phyloP scores from a whole-genome alignment of 2,797 vertebrate genomes.

The Peromyscus aztecus region DNA sequence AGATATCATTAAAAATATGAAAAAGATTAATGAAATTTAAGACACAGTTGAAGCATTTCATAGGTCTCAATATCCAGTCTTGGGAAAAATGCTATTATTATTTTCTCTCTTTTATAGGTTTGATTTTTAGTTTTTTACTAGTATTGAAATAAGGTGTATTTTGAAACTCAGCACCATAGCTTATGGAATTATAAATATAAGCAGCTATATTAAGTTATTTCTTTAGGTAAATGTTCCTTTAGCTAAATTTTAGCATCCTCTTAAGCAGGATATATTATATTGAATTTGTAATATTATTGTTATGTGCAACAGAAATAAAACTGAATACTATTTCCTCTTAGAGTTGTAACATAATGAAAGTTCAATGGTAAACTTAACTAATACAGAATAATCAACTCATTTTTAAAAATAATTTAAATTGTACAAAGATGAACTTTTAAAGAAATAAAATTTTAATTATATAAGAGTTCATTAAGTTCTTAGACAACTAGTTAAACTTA shows the following conservation, averaged over 20 bases:
- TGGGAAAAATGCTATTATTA: slow-evolving; percentile 49
- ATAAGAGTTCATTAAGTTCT: slow-evolving; percentile 54
- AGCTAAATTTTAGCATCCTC: slow-evolving; percentile 66
- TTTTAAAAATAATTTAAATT: slow-evolving; percentile 54
- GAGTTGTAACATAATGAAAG: slow-evolving; percentile 16
- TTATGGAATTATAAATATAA: slow-evolving; percentile 59
- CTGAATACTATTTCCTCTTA: background rate
- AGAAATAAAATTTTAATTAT: slow-evolving; percentile 30
- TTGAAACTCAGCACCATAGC: slow-evolving; percentile 47
- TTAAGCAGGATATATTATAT: slow-evolving; percentile 46
- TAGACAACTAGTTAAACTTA: slow-evolving; percentile 35
- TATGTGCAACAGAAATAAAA: background rate
- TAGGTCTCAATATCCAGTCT: slow-evolving; percentile 50
- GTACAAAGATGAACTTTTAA: slow-evolving; percentile 25
- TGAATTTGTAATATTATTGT: slow-evolving; percentile 63
- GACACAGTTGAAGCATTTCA: slow-evolving; percentile 45
- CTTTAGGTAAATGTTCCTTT: slow-evolving; percentile 59
- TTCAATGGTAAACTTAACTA: slow-evolving; percentile 72
- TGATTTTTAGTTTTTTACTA: slow-evolving; percentile 53
- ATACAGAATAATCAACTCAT: slow-evolving; percentile 46
- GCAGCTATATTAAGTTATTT: slow-evolving; percentile 3
- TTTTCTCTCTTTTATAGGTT: slow-evolving; percentile 60
- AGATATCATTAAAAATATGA: background rate
- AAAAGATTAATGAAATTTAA: slow-evolving; percentile 58
- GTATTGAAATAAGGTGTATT: slow-evolving; percentile 30